phyloP scores from a whole-genome alignment of 1,140 invertebrate species.

The Drosophila repletoides region DNA sequence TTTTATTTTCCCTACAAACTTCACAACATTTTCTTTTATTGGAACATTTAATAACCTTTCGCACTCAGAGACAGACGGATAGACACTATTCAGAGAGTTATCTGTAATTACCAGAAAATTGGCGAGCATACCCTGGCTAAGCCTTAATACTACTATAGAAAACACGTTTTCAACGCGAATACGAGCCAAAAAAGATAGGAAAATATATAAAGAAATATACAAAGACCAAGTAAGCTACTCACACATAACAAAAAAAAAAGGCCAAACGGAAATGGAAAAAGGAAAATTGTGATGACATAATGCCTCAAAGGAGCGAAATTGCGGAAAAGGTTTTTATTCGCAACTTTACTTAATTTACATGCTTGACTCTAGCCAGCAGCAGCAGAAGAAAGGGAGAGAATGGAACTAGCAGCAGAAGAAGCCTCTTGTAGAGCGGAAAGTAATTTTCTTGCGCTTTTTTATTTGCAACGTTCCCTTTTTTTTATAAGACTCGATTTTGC shows the following conservation, averaged over 20 bases:
- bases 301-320: constrained; percentile 70
- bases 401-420: constrained; percentile 3
- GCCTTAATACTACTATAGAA: constrained; percentile 1
- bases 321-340: constrained; percentile 76
- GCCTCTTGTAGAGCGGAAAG: constrained; percentile 71
- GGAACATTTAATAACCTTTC: neutral
- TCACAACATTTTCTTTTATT: constrained; percentile 17
- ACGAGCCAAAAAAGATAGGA: constrained; percentile 15
- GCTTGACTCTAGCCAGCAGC: constrained; percentile 48
- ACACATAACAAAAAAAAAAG: constrained; percentile 55
- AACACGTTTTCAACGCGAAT: constrained; percentile 31
- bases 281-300: constrained; percentile 80
- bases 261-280: constrained; percentile 70
- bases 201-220: constrained; percentile 51
- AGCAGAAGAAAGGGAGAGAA: too few species aligned
- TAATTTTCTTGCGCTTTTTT: constrained; percentile 77
- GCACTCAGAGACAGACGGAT: neutral
- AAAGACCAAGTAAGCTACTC: constrained; percentile 56
- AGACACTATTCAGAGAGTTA: constrained; percentile 10
- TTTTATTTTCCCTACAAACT: too few species aligned
- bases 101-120: constrained; percentile 75
- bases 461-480: constrained; percentile 58
- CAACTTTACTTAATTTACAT: constrained; percentile 79
- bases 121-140: constrained; percentile 19
- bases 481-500: constrained; percentile 67